Evolutionary conservation across 2,797 vertebrate genomes (phyloP), one percentile per base, ranked within the genome.

Genomic region (Lemur catta): DNA sequence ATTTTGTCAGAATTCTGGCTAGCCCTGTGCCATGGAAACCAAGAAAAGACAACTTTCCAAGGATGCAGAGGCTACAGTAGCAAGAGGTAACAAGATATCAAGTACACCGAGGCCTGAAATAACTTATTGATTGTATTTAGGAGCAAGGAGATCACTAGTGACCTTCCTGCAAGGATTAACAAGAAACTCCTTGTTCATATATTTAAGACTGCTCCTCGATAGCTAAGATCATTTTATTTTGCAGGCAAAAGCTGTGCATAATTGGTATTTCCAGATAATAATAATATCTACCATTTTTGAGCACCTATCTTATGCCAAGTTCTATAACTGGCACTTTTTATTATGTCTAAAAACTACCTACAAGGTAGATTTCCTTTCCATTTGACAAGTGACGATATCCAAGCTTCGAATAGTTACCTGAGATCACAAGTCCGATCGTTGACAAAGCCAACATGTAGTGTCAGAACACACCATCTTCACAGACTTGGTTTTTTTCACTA

Each of bases 191-290:
- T 43, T 89, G 46, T 38, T 92, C 33, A 14, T 26, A 20, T 35
- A 55, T 10, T 92, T 84, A 86, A 89, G 14, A 48, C 52, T 82
- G 75, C 0, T 79, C 22, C 71, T 94, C 78, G 30, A 94, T 93
- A 88, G 81, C 46, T 81, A 63, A 79, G 38, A 46, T 71, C 11
- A 1, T 61, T 91, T 78, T 69, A 67, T 96, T 91, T 95, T 93
- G 6, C 14, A 71, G 30, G 59, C 57, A 82, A 43, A 57, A 76
- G 17, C 79, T 52, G 30, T 35, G 35, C 11, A 75, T 22, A n/a
- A 81, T 75, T 96, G 59, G 55, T 65, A 85, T 92, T 91, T 97
- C 93, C 41, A 30, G 55, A 63, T 74, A 81, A 43, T 52, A 85
- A 18, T 71, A 76, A 75, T 4, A 93, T 18, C n/a, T 94, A 33